phyloP scores from a whole-genome alignment of 1,140 invertebrate species.

The Sinonovacula constricta region DNA sequence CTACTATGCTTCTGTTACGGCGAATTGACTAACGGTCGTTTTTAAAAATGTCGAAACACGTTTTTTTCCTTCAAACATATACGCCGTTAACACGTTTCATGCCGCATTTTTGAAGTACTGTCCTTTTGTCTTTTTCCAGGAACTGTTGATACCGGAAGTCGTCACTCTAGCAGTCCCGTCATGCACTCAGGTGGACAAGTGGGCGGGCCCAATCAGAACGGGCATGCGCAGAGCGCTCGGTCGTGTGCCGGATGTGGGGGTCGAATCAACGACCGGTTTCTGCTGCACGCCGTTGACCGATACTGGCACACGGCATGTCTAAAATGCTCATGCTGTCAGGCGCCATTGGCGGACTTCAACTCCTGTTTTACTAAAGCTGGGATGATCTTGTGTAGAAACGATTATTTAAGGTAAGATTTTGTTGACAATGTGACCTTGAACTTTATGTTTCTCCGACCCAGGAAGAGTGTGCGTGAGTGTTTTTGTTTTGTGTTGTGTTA shows the following conservation, averaged over 20 bases:
- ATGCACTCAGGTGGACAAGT: conserved; percentile 5
- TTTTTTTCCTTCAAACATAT: no score
- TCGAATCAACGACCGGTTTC: conserved; percentile 92
- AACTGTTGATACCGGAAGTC: neutral
- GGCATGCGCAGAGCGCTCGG: conserved; percentile 48
- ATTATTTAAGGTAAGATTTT: conserved; percentile 93
- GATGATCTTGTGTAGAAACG: conserved; percentile 95
- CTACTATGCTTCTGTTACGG: no score
- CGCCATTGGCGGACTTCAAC: conserved; percentile 91
- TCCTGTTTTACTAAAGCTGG: conserved; percentile 94
- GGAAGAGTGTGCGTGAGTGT: no score
- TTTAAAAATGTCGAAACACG: no score
- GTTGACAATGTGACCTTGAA: no score
- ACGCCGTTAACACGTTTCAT: no score
- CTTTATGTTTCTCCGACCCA: no score
- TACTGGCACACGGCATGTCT: conserved; percentile 95
- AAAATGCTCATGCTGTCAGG: conserved; percentile 93
- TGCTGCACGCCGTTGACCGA: conserved; percentile 92
- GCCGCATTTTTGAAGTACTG: no score
- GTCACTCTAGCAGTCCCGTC: neutral
- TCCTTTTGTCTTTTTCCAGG: neutral
- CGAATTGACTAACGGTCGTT: no score
- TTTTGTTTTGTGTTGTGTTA: no score
- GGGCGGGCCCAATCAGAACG: conserved; percentile 32
- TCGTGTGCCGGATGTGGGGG: conserved; percentile 82